phyloP scores from a whole-genome alignment of 1,140 invertebrate genomes.

The Lepidurus couesii region DNA sequence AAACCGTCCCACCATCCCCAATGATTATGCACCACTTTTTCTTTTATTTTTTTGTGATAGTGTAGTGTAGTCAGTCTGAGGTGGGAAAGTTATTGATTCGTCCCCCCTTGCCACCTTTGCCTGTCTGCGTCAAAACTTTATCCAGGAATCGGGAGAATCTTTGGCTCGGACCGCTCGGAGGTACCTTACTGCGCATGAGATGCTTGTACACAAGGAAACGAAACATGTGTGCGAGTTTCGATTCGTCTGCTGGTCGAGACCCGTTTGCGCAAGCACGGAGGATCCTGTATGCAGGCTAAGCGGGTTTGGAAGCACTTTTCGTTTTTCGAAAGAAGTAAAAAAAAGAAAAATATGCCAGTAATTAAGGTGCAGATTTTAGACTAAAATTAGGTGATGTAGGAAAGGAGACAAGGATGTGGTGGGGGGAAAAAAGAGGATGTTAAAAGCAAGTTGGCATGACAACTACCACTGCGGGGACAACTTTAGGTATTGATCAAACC shows the following conservation, averaged over 20 bases:
- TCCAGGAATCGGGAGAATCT: not conserved
- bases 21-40: not conserved
- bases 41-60: not conserved
- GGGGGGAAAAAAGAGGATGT: not conserved
- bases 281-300: not conserved
- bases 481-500: constrained; percentile 15
- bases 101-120: not conserved
- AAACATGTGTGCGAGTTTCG: not conserved
- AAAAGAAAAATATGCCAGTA: not conserved
- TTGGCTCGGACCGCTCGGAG: not conserved
- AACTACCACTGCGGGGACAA: not conserved
- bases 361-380: not conserved
- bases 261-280: not conserved
- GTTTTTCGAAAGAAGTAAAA: not conserved
- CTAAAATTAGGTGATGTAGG: not conserved
- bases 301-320: not conserved
- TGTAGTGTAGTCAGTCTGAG: not conserved
- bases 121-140: not conserved
- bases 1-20: too few relatives aligned
- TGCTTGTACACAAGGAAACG: not conserved
- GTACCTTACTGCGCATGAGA: not conserved
- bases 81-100: constrained; percentile 12
- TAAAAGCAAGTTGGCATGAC: not conserved
- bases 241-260: not conserved
- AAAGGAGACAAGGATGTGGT: not conserved